These are phyloP conservation scores for Eurosta solidaginis DNA, from an alignment of 1,140 invertebrate species.

Conservation along the genomic window DNA sequence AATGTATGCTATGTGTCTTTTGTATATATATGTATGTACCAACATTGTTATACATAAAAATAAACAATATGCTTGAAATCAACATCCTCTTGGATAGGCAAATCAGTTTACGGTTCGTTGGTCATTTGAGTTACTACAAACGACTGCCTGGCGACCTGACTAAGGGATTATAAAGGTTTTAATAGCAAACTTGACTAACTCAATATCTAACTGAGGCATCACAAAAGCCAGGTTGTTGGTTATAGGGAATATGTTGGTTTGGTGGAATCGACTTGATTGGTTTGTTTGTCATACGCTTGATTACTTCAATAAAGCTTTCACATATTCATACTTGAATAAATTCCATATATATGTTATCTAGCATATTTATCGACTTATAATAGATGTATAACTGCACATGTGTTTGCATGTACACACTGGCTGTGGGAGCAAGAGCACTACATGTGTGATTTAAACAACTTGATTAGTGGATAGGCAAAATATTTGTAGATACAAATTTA, in stretches of 20 bases:
- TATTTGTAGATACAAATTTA: too few relatives aligned
- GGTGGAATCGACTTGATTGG: not conserved
- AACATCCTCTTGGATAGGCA: not conserved
- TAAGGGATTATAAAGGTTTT: slow-evolving; percentile 7
- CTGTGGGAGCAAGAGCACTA: too few relatives aligned
- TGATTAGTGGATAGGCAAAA: too few relatives aligned
- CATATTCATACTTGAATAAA: not conserved
- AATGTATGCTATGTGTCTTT: not conserved
- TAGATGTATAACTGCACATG: too few relatives aligned
- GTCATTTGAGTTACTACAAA: not conserved
- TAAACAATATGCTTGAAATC: not conserved
- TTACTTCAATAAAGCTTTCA: not conserved
- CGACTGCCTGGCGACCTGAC: not conserved
- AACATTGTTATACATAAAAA: not conserved
- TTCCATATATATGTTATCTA: not conserved
- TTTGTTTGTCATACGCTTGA: not conserved
- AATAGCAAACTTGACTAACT: not conserved
- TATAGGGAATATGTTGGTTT: not conserved
- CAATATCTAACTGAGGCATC: slow-evolving; percentile 1
- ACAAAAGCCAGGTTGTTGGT: not conserved
- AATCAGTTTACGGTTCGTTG: slow-evolving; percentile 15
- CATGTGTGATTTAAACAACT: too few relatives aligned
- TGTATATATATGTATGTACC: not conserved
- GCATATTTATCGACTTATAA: too few relatives aligned
- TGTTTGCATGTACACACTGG: too few relatives aligned